phyloP scores from a whole-genome alignment of 2,797 vertebrate species.

The Melanotaenia boesemani region DNA sequence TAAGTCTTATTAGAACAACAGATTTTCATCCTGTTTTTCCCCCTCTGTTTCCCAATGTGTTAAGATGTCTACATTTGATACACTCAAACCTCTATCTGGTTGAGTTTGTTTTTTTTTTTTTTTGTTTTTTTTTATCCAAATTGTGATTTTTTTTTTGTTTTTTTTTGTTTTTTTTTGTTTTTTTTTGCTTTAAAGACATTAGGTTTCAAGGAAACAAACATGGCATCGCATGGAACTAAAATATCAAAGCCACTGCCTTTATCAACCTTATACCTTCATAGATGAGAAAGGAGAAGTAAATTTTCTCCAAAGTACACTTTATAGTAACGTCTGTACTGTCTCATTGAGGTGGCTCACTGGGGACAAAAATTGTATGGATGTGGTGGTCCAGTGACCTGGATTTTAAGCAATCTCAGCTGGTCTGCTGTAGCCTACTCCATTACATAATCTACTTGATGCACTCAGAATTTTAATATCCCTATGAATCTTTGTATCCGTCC shows the following conservation, averaged over 20 bases:
- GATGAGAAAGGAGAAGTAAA: neutral
- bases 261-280: neutral
- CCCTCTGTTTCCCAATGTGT: neutral
- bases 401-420: slow-evolving; percentile 20
- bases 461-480: neutral
- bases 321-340: neutral
- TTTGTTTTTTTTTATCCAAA: neutral
- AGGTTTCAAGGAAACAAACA: neutral
- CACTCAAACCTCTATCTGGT: neutral
- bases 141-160: neutral
- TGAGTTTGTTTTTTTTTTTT: neutral
- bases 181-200: neutral
- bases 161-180: neutral
- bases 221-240: neutral
- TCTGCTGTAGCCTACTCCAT: neutral
- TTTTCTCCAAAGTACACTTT: neutral
- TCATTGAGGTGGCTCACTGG: neutral
- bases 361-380: neutral
- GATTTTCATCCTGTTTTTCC: slow-evolving; percentile 19
- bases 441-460: slow-evolving; percentile 1
- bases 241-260: neutral
- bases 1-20: slow-evolving; percentile 23
- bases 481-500: neutral
- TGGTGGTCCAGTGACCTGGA: neutral
- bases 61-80: slow-evolving; percentile 6